A percentile compares a stretch with the other conserved stretches of the same genome.
Evolutionary conservation across 2,113 vertebrate genomes (phyloP).

Genomic region (Salminus brasiliensis): DNA sequence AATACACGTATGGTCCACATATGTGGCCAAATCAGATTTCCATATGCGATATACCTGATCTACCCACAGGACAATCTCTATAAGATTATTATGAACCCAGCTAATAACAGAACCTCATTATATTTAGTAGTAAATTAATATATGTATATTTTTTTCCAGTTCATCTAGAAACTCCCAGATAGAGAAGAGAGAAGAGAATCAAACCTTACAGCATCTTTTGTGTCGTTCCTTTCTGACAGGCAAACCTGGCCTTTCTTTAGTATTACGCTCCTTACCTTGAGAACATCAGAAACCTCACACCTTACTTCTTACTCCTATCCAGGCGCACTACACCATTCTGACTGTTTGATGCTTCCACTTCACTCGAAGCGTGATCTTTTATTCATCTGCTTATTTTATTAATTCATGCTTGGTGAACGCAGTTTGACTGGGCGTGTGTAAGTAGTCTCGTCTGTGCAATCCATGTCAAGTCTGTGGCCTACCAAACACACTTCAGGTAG

Average conservation of each 20-base stretch:
- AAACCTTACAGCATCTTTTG: no score
- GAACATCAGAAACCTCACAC: constrained; percentile 16
- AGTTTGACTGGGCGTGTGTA: constrained; percentile 32
- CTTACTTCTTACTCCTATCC: constrained; percentile 26
- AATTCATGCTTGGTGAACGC: constrained; percentile 45
- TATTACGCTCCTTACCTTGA: not conserved
- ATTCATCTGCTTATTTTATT: constrained; percentile 46
- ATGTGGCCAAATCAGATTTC: no score
- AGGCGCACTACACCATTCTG: constrained; percentile 14
- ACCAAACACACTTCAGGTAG: no score
- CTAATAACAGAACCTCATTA: no score
- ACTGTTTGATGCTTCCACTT: constrained; percentile 35
- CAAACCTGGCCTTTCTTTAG: not conserved
- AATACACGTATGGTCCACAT: no score
- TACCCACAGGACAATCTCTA: no score
- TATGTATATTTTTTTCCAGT: no score
- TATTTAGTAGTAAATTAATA: no score
- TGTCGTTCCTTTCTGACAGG: constrained; percentile 8
- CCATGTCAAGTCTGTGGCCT: not conserved
- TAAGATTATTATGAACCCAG: no score
- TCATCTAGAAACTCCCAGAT: no score
- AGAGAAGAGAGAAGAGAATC: no score
- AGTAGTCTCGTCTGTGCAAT: not conserved
- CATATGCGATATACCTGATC: no score
- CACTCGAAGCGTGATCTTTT: constrained; percentile 34